Percentiles rank a stretch among this genome's conserved stretches.
These are phyloP conservation scores for Amblyteles armatorius DNA, from an alignment of 2,888 invertebrate species.

Conservation along the genomic window DNA sequence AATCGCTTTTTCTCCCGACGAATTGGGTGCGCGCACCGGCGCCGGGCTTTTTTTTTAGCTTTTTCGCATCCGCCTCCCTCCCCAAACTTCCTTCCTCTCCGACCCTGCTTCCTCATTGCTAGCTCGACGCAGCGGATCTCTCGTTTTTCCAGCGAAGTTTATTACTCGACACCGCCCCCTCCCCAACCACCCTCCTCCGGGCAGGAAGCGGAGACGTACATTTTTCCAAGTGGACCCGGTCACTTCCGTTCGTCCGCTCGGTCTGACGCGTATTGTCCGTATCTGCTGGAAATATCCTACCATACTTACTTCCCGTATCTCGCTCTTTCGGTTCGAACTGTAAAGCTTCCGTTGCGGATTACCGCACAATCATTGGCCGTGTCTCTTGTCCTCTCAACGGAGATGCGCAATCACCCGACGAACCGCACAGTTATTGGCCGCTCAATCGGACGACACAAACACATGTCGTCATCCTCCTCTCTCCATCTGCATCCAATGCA, in stretches of 20 bases:
- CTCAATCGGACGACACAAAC: neutral
- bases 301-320: neutral
- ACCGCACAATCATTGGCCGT: neutral
- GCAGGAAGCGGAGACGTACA: slow-evolving; percentile 53
- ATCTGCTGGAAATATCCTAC: slow-evolving; percentile 36
- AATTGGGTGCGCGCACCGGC: slow-evolving; percentile 50
- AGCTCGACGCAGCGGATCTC: slow-evolving; percentile 18
- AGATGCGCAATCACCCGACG: no score
- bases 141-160: slow-evolving; percentile 61
- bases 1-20: slow-evolving; percentile 48
- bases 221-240: slow-evolving; percentile 44
- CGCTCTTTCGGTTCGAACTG: neutral
- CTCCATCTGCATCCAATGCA: neutral
- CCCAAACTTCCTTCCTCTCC: neutral
- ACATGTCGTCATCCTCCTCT: neutral
- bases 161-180: slow-evolving; percentile 40
- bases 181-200: neutral
- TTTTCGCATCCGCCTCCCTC: slow-evolving; percentile 25
- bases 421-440: neutral
- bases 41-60: slow-evolving; percentile 54
- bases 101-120: slow-evolving; percentile 25
- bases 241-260: slow-evolving; percentile 60
- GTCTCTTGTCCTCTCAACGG: no score
- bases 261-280: slow-evolving; percentile 62
- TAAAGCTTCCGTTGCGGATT: neutral